Percentiles rank a stretch among this genome's conserved stretches.
Evolutionary conservation across 1,140 invertebrate genomes (phyloP).

Genomic region (Eulimnadia texana): DNA sequence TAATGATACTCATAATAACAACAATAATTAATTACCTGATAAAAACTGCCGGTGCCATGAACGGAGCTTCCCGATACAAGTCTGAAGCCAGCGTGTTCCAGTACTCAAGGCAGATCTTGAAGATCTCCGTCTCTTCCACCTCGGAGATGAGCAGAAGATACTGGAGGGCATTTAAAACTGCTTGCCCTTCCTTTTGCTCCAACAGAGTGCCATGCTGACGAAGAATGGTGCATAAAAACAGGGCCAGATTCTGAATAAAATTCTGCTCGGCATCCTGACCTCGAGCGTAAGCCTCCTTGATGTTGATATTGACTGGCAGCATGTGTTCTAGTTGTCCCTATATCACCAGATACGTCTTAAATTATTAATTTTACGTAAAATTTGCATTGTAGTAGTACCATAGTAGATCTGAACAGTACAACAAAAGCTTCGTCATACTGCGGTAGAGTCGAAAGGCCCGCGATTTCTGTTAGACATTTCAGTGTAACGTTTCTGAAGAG

Average conservation of each 20-base stretch:
- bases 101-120: conserved; percentile 98
- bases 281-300: conserved; percentile 79
- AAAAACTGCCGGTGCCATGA: conserved; percentile 23
- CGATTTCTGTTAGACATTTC: conserved; percentile 97
- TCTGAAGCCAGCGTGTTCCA: conserved; percentile 89
- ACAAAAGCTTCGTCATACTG: conserved; percentile 89
- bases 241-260: conserved; percentile 95
- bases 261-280: conserved; percentile 95
- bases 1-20: neutral
- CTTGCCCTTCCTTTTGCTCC: conserved; percentile 58
- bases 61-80: conserved; percentile 53
- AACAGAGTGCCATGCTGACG: conserved; percentile 87
- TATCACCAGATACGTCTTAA: too few relatives aligned
- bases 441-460: conserved; percentile 58
- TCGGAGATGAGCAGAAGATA: conserved; percentile 95
- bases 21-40: neutral
- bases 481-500: conserved; percentile 96
- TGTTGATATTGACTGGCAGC: conserved; percentile 77
- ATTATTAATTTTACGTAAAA: too few relatives aligned
- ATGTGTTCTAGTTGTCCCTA: conserved; percentile 38
- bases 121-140: conserved; percentile 98
- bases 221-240: conserved; percentile 92
- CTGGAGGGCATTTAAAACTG: conserved; percentile 56
- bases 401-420: conserved; percentile 72
- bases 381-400: conserved; percentile 53